Base-by-base conservation (phyloP, 2,888 invertebrate species). In the Andrena praecox region DNA sequence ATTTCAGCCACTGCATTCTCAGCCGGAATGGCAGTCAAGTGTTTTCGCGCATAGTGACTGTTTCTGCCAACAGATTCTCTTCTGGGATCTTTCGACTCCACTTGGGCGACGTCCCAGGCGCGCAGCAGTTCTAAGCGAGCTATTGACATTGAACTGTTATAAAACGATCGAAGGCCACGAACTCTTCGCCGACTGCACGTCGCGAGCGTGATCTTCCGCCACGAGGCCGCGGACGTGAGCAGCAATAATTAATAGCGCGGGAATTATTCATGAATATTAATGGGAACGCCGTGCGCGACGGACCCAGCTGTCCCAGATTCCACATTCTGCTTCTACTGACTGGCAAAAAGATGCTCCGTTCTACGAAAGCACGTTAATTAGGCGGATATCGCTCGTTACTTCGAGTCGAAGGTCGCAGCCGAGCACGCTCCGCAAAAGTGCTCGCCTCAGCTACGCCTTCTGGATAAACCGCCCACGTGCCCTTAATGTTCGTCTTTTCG, bases 301-400 rank as follows among this genome's bases (percentile, higher is more conserved):
- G 10, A 56, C 56, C 27, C 29, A 42, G 31, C 63, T 68, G 73
- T 84, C 75, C 77, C 80, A 78, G 69, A 80, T 79, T 56, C 7
- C 60, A 20, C 31, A 56, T 24, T 27, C 60, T 71, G 54, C 80
- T 87, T 88, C 42, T 85, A 79, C 82, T 78, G 77, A 77, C 82
- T 81, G 74, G 77, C 77, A 77, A 85, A 85, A 84, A 73, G 70
- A 48, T 73, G 27, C 54, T 6, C n/a, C 35, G 54, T 71, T 79
- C 68, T 6, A 7, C 20, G 64, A 75, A 81, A 72, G 81, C 74
- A 52, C 82, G 75, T 79, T 84, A 88, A 88, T 88, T 88, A 87
- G 83, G 63, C 64, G 73, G 67, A 72, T 77, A 48, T 50, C 63
- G 80, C 78, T 80, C 78, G 66, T 85, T 88, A 80, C 60, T 67